Conservation (phyloP, 2,888 invertebrate genomes). For the Dexiosoma caninum region DNA sequence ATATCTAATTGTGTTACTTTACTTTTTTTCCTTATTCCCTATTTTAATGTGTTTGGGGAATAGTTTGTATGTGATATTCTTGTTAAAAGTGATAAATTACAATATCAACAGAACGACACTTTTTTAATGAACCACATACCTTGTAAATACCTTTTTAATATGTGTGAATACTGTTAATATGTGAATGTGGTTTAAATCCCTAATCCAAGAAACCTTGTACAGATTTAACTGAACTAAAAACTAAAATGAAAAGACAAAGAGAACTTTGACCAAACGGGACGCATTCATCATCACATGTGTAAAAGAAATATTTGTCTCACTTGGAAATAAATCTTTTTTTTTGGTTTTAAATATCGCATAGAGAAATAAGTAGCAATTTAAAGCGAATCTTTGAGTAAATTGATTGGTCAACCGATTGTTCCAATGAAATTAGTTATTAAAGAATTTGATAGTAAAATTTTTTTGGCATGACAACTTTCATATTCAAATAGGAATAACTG, state of each 20-base stretch:
- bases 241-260: background rate
- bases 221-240: conserved; percentile 48
- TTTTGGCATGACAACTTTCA: no score
- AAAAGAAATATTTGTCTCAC: no score
- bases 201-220: conserved; percentile 48
- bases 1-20: conserved; percentile 38
- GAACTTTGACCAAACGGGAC: conserved; percentile 51
- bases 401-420: no score
- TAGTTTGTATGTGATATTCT: background rate
- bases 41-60: conserved; percentile 2
- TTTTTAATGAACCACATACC: conserved; percentile 33
- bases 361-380: no score
- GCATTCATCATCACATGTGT: conserved; percentile 1
- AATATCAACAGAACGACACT: conserved; percentile 54
- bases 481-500: no score
- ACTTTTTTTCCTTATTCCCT: conserved; percentile 49
- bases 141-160: conserved; percentile 49
- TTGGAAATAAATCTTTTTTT: background rate
- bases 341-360: no score
- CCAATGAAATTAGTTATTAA: no score
- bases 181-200: conserved; percentile 9
- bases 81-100: background rate
- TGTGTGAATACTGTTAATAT: conserved; percentile 46
- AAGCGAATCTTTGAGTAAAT: no score
- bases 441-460: no score